phyloP scores from a whole-genome alignment of 2,888 invertebrate genomes.

The Pyrocoelia pectoralis region DNA sequence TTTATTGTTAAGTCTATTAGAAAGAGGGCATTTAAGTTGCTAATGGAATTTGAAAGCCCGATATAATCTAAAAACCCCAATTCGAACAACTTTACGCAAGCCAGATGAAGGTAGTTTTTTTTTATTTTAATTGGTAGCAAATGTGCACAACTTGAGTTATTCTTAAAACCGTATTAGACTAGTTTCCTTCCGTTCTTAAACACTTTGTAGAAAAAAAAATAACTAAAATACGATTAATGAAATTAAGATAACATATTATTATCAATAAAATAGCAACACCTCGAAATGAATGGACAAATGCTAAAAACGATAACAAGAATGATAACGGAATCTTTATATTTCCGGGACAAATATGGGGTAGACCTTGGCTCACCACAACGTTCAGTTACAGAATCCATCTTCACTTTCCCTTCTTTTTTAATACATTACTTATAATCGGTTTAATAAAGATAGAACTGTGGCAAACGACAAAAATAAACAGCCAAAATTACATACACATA shows the following conservation, averaged over 20 bases:
- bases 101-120: slow-evolving; percentile 4
- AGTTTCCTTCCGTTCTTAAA: too few relatives aligned
- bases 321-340: slow-evolving; percentile 35
- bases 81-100: slow-evolving; percentile 2
- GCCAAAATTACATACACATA: slow-evolving; percentile 27
- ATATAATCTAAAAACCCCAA: slow-evolving; percentile 16
- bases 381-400: slow-evolving; percentile 20
- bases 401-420: slow-evolving; percentile 13
- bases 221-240: background rate
- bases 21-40: too few relatives aligned
- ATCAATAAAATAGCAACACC: slow-evolving; percentile 23
- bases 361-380: slow-evolving; percentile 32
- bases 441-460: slow-evolving; percentile 12
- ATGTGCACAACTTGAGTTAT: background rate
- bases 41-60: background rate
- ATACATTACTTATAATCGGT: background rate
- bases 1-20: too few relatives aligned
- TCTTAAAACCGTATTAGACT: background rate
- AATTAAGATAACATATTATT: slow-evolving; percentile 12
- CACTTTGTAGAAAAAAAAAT: background rate
- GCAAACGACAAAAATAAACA: slow-evolving; percentile 12
- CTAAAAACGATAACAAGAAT: slow-evolving; percentile 31
- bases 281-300: slow-evolving; percentile 31
- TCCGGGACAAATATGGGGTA: slow-evolving; percentile 38
- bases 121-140: slow-evolving; percentile 20